These are phyloP conservation scores for Calliphora vicina DNA, from an alignment of 1,140 invertebrate species.

Conservation along the genomic window DNA sequence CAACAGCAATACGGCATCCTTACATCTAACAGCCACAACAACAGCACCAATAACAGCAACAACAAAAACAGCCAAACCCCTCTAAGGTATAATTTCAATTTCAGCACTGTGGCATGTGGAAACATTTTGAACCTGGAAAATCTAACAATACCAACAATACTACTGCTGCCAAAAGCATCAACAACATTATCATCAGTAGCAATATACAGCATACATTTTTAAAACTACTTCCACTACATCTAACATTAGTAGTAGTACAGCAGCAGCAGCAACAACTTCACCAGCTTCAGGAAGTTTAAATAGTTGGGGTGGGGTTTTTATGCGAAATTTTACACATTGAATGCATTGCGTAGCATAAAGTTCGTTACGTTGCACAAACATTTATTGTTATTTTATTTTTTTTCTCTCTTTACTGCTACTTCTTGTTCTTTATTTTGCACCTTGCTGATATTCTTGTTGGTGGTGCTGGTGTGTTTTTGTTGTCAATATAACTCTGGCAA, in stretches of 20 bases:
- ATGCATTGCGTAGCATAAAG: conserved; percentile 31
- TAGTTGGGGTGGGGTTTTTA: background rate
- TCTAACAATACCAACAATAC: background rate
- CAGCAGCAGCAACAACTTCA: background rate
- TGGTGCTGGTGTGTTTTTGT: background rate
- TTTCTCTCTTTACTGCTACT: conserved; percentile 3
- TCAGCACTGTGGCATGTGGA: background rate
- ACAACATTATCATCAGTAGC: background rate
- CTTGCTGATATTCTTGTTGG: background rate
- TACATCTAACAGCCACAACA: background rate
- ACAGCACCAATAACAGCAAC: background rate
- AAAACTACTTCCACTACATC: no score
- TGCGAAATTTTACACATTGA: conserved; percentile 20
- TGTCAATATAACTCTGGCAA: background rate
- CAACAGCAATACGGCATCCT: background rate
- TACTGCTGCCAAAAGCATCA: background rate
- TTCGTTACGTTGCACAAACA: conserved; percentile 31
- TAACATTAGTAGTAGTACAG: background rate
- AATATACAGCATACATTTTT: background rate
- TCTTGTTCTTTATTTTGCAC: background rate
- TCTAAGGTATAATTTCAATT: background rate
- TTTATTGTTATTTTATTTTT: conserved; percentile 11
- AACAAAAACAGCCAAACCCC: background rate
- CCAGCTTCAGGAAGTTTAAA: background rate
- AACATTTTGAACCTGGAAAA: background rate